Evolutionary conservation across 2,888 invertebrate species (phyloP), one percentile per base, ranked within the genome.

Genomic region (Cancer borealis): DNA sequence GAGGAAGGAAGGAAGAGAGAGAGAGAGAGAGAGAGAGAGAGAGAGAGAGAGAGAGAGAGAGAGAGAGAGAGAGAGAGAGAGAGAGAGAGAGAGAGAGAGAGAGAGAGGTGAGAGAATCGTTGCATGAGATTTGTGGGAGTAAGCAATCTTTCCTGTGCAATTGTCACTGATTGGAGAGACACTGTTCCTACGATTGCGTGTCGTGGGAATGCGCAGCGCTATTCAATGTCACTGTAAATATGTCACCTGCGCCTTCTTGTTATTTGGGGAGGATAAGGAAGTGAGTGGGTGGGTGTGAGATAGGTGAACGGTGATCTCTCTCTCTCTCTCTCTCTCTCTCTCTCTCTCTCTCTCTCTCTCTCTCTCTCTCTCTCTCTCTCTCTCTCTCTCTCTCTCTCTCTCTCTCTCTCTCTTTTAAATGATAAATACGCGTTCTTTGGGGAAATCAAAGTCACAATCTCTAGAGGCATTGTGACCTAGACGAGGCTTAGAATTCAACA

Each of bases 1-100:
- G 66, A 66, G 66, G n/a, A n/a, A 66, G 66, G n/a, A n/a, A 66
- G 66, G n/a, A n/a, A 66, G 66, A 66, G 66, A 66, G 66, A 66
- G 66, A 66, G 66, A 66, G 66, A 66, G 66, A 66, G 66, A 66
- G 66, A 66, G 66, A 66, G 66, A 66, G 66, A 66, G 66, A 66
- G 66, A 66, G 66, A 66, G 66, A 66, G n/a, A n/a, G 66, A 66
- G n/a, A 66, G n/a, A n/a, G n/a, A 66, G 60, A 66, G 60, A 66
- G 60, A 66, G 60, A 66, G 60, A 66, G 60, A 66, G 60, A 66
- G 60, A 66, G 60, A 66, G 60, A 66, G 60, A 66, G 60, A 66
- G 60, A 66, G 60, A 66, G 60, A 66, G 60, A 66, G 60, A 66
- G 60, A 66, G 60, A 66, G 60, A 66, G 60, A n/a, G 6, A 66